Evolutionary conservation across 2,888 invertebrate genomes (phyloP), one percentile per base, ranked within the genome.

Genomic region (Azorinus chamasolen): DNA sequence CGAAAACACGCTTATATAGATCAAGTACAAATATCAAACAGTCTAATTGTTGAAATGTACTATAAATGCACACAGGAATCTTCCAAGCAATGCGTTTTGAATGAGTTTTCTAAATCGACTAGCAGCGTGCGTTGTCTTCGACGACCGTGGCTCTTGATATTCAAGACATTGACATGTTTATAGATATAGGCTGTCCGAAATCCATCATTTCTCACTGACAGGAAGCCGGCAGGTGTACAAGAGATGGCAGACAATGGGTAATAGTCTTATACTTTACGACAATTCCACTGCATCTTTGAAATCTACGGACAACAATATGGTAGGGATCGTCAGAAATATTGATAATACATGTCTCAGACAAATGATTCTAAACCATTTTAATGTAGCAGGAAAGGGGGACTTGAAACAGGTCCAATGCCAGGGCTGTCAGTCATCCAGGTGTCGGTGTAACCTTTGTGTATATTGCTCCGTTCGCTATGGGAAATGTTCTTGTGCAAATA

Each of bases 1-100:
- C 71, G 77, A 22, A 10, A 37, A 8, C 4, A 43, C 18, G 69
- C 78, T 4, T 83, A 78, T 65, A 55, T 20, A 8, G 63, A 72
- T n/a, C 41, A 46, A 18, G 59, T 53, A 10, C 27, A 46, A 46
- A 46, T 72, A 41, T 55, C 75, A 1, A n/a, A 57, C 1, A 70
- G 78, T 58, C 22, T 73, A 10, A 27, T 83, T 2, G 53, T 80
- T 16, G 78, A 83, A 57, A 80, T 83, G 76, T 83, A 51, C 53
- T 78, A 78, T 32, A 83, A 65, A 46, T 57, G 61, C 27, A 79
- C 80, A 2, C 41, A 78, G 37, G 51, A 69, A 12, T 25, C 24
- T 12, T 81, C 80, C 5, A 81, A 81, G 43, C 14, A 57, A 27
- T 18, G 62, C 32, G 77, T 77, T n/a, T 20, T 77, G 2, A 41